Evolutionary conservation across 2,113 vertebrate genomes (phyloP).

Genomic region (Elephas maximus): DNA sequence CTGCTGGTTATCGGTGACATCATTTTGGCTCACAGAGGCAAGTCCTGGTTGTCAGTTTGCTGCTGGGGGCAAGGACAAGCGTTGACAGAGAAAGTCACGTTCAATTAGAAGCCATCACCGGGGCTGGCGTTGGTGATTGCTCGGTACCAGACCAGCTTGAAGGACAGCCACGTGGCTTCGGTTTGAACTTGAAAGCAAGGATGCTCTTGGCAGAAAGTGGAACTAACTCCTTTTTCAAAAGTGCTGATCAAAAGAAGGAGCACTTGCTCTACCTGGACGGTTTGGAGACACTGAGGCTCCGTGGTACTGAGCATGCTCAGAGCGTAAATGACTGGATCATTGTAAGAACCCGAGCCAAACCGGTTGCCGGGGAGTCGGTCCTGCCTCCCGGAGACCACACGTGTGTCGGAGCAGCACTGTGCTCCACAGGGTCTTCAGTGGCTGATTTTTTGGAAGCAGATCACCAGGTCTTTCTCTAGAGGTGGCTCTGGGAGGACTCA

Average conservation of each 20-base stretch:
- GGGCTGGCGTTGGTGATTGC: slow-evolving; percentile 37
- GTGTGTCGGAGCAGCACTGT: not conserved
- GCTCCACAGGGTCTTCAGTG: not conserved
- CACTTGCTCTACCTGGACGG: not conserved
- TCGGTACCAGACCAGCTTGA: slow-evolving; percentile 4
- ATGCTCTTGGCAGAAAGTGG: not conserved
- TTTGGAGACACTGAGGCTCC: not conserved
- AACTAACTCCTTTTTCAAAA: not conserved
- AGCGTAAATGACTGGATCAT: not conserved
- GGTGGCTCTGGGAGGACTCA: not conserved
- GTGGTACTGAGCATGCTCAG: not conserved
- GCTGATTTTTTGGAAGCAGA: not conserved
- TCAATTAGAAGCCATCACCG: slow-evolving; percentile 74
- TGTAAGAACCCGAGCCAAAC: not conserved
- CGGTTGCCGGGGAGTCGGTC: not conserved
- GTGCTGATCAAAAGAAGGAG: not conserved
- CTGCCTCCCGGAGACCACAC: not conserved
- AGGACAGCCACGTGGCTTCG: not conserved
- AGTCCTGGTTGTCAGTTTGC: slow-evolving; percentile 71
- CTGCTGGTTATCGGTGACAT: slow-evolving; percentile 68
- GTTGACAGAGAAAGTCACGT: slow-evolving; percentile 76
- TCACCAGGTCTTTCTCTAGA: not conserved
- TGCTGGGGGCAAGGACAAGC: slow-evolving; percentile 79
- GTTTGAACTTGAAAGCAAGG: slow-evolving; percentile 69
- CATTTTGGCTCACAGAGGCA: slow-evolving; percentile 55